phyloP scores from a whole-genome alignment of 2,888 invertebrate species.

The Euplexia lucipara region DNA sequence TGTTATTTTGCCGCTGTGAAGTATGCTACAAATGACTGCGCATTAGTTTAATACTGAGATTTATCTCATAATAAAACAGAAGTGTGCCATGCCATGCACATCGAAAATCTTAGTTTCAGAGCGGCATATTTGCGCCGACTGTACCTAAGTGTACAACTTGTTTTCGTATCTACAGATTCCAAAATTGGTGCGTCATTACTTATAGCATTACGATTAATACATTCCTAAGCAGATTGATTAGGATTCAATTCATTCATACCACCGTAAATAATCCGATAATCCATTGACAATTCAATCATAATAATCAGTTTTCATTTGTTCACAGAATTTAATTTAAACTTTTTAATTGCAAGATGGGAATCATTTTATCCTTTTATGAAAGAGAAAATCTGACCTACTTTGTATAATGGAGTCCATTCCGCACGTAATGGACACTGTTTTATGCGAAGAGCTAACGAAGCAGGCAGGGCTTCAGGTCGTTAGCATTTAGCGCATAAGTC shows the following conservation, averaged over 20 bases:
- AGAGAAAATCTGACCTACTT: slow-evolving; percentile 43
- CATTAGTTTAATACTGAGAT: no score
- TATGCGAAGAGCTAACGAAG: slow-evolving; percentile 55
- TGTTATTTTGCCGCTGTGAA: no score
- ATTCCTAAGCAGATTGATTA: slow-evolving; percentile 33
- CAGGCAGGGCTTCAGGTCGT: slow-evolving; percentile 66
- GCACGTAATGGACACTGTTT: slow-evolving; percentile 48
- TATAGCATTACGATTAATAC: slow-evolving; percentile 18
- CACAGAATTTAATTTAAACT: slow-evolving; percentile 15
- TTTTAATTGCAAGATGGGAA: slow-evolving; percentile 19
- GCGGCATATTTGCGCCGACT: no score
- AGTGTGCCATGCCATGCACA: no score
- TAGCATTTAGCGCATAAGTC: slow-evolving; percentile 73
- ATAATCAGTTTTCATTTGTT: slow-evolving; percentile 24
- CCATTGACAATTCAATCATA: slow-evolving; percentile 15
- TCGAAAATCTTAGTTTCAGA: no score
- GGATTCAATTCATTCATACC: slow-evolving; percentile 13
- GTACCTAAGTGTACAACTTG: background rate
- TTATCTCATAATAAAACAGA: no score
- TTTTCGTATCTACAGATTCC: slow-evolving; percentile 17
- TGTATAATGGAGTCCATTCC: slow-evolving; percentile 49
- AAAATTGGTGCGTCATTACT: slow-evolving; percentile 23
- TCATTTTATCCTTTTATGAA: slow-evolving; percentile 20
- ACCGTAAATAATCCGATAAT: slow-evolving; percentile 27
- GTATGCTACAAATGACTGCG: no score